phyloP scores from a whole-genome alignment of 64 coral and sea anemone genomes.

The Pocillopora damicornis region DNA sequence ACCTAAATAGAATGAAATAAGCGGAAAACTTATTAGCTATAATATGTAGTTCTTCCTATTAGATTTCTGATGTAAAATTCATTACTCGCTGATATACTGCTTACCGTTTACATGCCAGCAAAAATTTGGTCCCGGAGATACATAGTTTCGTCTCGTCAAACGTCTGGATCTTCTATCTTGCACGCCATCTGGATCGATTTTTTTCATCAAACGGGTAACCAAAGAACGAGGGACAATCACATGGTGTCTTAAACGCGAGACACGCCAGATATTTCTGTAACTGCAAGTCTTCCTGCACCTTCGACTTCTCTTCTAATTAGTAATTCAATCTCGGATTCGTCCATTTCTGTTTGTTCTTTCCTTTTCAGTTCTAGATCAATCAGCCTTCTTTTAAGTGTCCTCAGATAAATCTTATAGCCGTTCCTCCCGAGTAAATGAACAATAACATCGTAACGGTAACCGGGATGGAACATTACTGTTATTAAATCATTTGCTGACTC shows the following conservation, averaged over 20 bases:
- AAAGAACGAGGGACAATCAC: slow-evolving; percentile 37
- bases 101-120: slow-evolving; percentile 51
- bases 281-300: slow-evolving; percentile 50
- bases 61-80: too few species aligned
- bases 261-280: slow-evolving; percentile 58
- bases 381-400: slow-evolving; percentile 1
- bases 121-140: slow-evolving; percentile 58
- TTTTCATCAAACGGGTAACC: slow-evolving; percentile 39
- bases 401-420: background rate
- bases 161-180: slow-evolving; percentile 27
- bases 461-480: background rate
- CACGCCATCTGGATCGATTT: slow-evolving; percentile 40
- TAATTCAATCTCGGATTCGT: slow-evolving; percentile 19
- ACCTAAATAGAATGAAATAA: too few species aligned
- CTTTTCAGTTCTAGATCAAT: slow-evolving; percentile 38
- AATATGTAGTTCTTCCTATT: too few species aligned
- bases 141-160: slow-evolving; percentile 29
- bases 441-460: slow-evolving; percentile 18
- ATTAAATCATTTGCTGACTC: too few species aligned
- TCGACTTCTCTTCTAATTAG: slow-evolving; percentile 37
- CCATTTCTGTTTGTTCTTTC: background rate
- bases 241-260: slow-evolving; percentile 46
- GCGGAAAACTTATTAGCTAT: too few species aligned
- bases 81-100: too few species aligned
- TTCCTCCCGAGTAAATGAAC: background rate